Percentiles rank a stretch among this genome's conserved stretches.
Evolutionary conservation across 2,113 vertebrate species (phyloP).

Genomic region (Hystrix brachyura): DNA sequence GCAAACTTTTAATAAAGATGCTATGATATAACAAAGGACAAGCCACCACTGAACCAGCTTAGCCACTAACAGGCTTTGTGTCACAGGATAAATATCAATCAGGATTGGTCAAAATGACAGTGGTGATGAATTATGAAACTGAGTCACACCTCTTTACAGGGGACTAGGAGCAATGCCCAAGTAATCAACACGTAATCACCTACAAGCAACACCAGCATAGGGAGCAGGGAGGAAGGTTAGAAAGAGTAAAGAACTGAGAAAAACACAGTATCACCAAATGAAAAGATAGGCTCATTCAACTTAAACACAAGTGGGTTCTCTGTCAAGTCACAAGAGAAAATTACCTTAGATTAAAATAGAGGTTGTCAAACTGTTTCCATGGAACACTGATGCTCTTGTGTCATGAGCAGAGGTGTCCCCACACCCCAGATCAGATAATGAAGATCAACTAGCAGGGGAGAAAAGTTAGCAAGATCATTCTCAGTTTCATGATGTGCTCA

Average conservation of each 20-base stretch:
- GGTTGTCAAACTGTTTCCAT: background rate
- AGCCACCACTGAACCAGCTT: background rate
- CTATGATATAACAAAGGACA: background rate
- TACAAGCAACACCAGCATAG: background rate
- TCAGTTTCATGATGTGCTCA: background rate
- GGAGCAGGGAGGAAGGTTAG: background rate
- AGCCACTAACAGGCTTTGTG: background rate
- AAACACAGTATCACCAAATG: background rate
- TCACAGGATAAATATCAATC: background rate
- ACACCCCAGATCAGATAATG: background rate
- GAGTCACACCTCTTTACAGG: background rate
- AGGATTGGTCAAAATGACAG: background rate
- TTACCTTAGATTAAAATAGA: background rate
- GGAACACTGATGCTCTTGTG: background rate
- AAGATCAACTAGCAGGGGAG: background rate
- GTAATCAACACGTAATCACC: background rate
- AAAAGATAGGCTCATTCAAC: background rate
- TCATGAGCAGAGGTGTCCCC: background rate
- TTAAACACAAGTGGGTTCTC: background rate
- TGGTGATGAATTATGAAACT: background rate
- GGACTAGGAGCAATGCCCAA: background rate
- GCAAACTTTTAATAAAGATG: background rate
- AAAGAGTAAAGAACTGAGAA: background rate
- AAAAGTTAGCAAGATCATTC: background rate
- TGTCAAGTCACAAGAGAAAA: slow-evolving; percentile 39